Evolutionary conservation across 2,797 vertebrate genomes (phyloP).

Genomic region (Tamandua tetradactyla): DNA sequence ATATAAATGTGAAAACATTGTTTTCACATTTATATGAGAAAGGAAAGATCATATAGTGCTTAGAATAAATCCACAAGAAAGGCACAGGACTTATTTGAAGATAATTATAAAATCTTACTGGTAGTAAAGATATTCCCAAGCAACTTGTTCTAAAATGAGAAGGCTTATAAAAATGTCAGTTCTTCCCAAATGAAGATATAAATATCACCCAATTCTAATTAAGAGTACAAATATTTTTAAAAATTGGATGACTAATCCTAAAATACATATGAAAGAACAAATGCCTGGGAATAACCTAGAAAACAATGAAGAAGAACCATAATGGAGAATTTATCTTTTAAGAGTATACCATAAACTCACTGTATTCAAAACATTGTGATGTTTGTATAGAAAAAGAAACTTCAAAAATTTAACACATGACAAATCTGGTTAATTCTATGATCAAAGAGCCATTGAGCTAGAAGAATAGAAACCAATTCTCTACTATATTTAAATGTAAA

Average conservation of each 20-base stretch:
- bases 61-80: slow-evolving; percentile 25
- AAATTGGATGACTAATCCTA: no score
- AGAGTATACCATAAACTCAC: background rate
- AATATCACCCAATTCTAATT: background rate
- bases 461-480: background rate
- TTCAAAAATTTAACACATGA: slow-evolving; percentile 11
- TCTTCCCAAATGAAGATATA: no score
- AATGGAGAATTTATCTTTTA: background rate
- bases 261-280: no score
- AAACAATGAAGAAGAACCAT: background rate
- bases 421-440: background rate
- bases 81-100: background rate
- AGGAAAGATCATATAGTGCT: background rate
- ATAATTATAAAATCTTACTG: slow-evolving; percentile 9
- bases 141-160: background rate
- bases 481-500: background rate
- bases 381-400: background rate
- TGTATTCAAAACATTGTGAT: background rate
- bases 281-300: no score
- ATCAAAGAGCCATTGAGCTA: background rate
- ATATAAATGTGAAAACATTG: background rate
- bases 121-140: background rate
- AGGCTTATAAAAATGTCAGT: background rate
- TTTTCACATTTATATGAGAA: no score
- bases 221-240: background rate